phyloP scores from a whole-genome alignment of 2,113 vertebrate genomes.

The Oxyruncus cristatus region DNA sequence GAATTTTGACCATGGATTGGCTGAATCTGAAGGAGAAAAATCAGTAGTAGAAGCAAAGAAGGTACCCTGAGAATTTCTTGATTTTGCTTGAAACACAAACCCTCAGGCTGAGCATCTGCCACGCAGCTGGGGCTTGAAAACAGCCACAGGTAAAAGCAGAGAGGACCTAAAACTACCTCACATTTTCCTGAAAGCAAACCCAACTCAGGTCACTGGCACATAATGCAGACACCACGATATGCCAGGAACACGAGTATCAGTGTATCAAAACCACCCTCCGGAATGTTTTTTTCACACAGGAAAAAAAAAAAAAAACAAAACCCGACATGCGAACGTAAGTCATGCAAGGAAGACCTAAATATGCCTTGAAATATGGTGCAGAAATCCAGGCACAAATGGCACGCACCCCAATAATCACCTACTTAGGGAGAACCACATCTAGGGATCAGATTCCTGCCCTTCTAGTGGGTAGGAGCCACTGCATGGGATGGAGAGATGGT shows the following conservation, averaged over 20 bases:
- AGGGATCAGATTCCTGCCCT: slow-evolving; percentile 53
- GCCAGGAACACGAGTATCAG: neutral
- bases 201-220: neutral
- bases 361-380: neutral
- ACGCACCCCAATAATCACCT: slow-evolving; percentile 66
- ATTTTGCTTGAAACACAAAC: neutral
- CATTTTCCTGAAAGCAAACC: neutral
- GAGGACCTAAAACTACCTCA: neutral
- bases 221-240: neutral
- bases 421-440: slow-evolving; percentile 59
- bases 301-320: neutral
- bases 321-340: neutral
- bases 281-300: neutral
- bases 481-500: neutral
- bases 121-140: neutral
- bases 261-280: neutral
- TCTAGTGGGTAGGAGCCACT: slow-evolving; percentile 11
- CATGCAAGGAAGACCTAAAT: neutral
- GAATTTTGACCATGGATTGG: neutral
- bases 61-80: neutral
- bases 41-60: neutral
- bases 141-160: neutral
- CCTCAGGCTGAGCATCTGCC: neutral
- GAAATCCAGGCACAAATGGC: neutral
- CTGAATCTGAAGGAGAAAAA: neutral